phyloP scores from a whole-genome alignment of 2,113 vertebrate species.

The Oryzias celebensis region DNA sequence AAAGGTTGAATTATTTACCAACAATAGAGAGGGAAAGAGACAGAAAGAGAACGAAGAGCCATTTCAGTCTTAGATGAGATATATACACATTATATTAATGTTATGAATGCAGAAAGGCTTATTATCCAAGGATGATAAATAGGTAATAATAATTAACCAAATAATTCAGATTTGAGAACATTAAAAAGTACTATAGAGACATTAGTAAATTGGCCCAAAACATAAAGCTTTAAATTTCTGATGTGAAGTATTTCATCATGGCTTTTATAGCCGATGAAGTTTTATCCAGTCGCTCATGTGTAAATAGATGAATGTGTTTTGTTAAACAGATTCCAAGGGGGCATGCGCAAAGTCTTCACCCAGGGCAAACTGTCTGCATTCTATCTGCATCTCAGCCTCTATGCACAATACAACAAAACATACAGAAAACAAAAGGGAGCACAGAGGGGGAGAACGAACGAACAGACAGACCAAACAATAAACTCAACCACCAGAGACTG shows the following conservation, averaged over 20 bases:
- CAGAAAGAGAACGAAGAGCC: constrained; percentile 26
- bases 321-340: constrained; percentile 62
- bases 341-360: constrained; percentile 57
- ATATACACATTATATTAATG: constrained; percentile 47
- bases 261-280: constrained; percentile 18
- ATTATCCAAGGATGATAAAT: constrained; percentile 61
- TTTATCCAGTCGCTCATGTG: constrained; percentile 43
- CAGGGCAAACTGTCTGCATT: constrained; percentile 74
- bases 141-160: constrained; percentile 37
- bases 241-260: constrained; percentile 16
- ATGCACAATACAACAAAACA: constrained; percentile 75
- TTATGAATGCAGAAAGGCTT: constrained; percentile 63
- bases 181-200: constrained; percentile 19
- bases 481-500: constrained; percentile 74
- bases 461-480: constrained; percentile 77
- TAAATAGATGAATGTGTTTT: constrained; percentile 63
- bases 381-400: constrained; percentile 74
- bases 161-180: neutral
- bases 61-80: constrained; percentile 44
- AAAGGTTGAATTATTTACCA: constrained; percentile 83
- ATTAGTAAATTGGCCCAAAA: constrained; percentile 25
- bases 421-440: constrained; percentile 78
- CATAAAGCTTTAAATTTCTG: constrained; percentile 28
- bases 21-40: constrained; percentile 56
- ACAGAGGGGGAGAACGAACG: constrained; percentile 63